These are phyloP conservation scores for Spea bombifrons DNA, from an alignment of 2,113 vertebrate species.

Conservation along the genomic window DNA sequence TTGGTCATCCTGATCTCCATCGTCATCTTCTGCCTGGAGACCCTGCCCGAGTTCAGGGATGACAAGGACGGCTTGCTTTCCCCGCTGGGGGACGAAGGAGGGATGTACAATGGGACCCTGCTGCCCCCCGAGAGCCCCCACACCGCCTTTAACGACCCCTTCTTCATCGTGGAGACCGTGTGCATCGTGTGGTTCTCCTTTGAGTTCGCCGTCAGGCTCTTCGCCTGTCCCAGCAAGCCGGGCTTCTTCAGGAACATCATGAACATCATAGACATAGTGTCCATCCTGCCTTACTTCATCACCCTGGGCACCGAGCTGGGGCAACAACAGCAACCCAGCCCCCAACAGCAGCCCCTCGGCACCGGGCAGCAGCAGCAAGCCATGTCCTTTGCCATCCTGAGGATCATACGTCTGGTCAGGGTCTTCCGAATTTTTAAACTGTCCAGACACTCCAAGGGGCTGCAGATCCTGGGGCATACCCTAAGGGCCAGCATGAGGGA, in stretches of 20 bases:
- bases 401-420: constrained; percentile 93
- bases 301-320: constrained; percentile 95
- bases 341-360: constrained; percentile 39
- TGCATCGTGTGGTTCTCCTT: constrained; percentile 99
- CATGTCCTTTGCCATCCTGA: constrained; percentile 96
- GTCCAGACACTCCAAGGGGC: constrained; percentile 94
- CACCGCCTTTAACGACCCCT: constrained; percentile 95
- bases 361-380: constrained; percentile 87
- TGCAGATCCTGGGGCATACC: constrained; percentile 97
- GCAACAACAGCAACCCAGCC: constrained; percentile 69
- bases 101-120: constrained; percentile 69
- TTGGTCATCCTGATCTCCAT: constrained; percentile 97
- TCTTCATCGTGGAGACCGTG: constrained; percentile 97
- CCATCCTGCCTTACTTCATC: constrained; percentile 99
- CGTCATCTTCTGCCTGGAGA: constrained; percentile 95
- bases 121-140: constrained; percentile 70
- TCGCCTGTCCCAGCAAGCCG: constrained; percentile 90
- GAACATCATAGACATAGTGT: constrained; percentile 98
- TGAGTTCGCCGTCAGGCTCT: constrained; percentile 94
- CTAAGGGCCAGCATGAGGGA: constrained; percentile 96
- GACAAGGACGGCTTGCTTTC: constrained; percentile 91
- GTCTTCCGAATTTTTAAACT: constrained; percentile 98
- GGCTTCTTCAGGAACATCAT: constrained; percentile 96
- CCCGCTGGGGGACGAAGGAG: constrained; percentile 77
- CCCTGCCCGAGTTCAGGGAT: constrained; percentile 92